These are phyloP conservation scores for Isurus oxyrinchus DNA, from an alignment of 2,113 vertebrate species.

Conservation along the genomic window DNA sequence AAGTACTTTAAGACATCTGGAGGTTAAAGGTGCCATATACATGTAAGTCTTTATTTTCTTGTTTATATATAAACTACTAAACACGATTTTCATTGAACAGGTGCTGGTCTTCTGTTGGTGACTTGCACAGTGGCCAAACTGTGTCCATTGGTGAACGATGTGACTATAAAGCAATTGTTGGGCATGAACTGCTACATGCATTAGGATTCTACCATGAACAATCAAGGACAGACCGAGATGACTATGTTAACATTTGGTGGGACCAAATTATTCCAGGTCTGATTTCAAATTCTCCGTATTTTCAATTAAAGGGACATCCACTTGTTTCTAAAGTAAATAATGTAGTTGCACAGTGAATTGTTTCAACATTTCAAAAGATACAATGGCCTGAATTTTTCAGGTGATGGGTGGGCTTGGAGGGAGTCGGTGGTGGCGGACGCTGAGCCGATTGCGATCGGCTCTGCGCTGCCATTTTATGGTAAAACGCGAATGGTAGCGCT, in stretches of 20 bases:
- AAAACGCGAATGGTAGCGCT: too few relatives aligned
- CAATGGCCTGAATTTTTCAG: background rate
- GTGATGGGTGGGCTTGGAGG: too few relatives aligned
- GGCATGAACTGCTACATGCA: conserved; percentile 80
- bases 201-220: conserved; percentile 88
- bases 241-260: conserved; percentile 82
- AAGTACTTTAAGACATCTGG: background rate
- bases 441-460: too few relatives aligned
- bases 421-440: too few relatives aligned
- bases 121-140: conserved; percentile 68
- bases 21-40: background rate
- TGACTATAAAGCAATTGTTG: conserved; percentile 75
- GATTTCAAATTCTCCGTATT: conserved; percentile 36
- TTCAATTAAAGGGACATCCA: background rate
- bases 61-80: background rate
- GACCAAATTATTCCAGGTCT: conserved; percentile 68
- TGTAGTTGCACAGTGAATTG: background rate
- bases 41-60: background rate
- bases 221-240: conserved; percentile 78
- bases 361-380: background rate
- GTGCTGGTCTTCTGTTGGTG: conserved; percentile 82
- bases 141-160: conserved; percentile 74
- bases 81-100: conserved; percentile 49
- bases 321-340: background rate
- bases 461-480: too few relatives aligned